phyloP scores from a whole-genome alignment of 2,888 invertebrate species.

The Polydrusus cervinus region DNA sequence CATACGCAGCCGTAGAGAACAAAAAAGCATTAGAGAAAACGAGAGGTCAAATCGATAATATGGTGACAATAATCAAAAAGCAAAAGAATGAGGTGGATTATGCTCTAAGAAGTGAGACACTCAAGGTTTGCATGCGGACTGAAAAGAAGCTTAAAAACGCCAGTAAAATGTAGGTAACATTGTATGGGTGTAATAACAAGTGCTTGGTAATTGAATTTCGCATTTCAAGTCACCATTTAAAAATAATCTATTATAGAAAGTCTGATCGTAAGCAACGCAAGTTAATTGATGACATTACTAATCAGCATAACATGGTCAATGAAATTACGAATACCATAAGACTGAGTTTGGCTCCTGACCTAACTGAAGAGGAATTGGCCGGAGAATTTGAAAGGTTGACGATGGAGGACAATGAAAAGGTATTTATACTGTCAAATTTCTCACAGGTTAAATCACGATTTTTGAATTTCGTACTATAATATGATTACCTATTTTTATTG shows the following conservation, averaged over 20 bases:
- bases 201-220: too few species aligned
- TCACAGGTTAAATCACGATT: too few species aligned
- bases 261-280: not conserved
- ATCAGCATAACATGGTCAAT: conserved; percentile 97
- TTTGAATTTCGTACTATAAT: too few species aligned
- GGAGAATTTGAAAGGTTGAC: conserved; percentile 80
- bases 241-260: not conserved
- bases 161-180: not conserved
- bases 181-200: too few species aligned
- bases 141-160: not conserved
- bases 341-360: conserved; percentile 92
- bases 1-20: too few species aligned
- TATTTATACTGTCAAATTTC: not conserved
- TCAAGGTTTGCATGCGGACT: not conserved
- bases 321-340: conserved; percentile 99
- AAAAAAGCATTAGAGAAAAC: not conserved
- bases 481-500: too few species aligned
- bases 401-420: not conserved
- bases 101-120: not conserved
- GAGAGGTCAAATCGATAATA: not conserved
- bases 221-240: too few species aligned
- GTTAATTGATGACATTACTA: conserved; percentile 99
- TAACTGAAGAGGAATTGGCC: conserved; percentile 81
- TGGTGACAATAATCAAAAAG: too few species aligned
- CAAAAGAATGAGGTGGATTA: too few species aligned